phyloP scores from a whole-genome alignment of 2,888 invertebrate genomes.

The Lycocerus yunnanus region DNA sequence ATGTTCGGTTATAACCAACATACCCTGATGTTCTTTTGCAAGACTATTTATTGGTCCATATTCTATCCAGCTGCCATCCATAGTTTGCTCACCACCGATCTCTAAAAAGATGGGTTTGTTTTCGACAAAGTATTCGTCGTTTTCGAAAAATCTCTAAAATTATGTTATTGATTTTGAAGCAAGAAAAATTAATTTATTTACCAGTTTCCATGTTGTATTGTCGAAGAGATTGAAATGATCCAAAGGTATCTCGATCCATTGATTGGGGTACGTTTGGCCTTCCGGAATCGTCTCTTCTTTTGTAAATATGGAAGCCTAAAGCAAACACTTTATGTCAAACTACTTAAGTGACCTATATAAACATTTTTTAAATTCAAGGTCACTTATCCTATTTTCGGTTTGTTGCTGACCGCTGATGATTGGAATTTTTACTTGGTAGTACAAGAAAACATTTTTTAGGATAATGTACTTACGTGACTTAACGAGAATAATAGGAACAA shows the following conservation, averaged over 20 bases:
- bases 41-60: constrained; percentile 67
- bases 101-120: constrained; percentile 67
- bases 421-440: no score
- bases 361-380: no score
- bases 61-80: constrained; percentile 61
- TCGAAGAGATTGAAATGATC: not conserved
- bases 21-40: constrained; percentile 63
- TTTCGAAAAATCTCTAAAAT: constrained; percentile 61
- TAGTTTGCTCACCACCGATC: constrained; percentile 78
- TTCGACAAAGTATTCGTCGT: constrained; percentile 54
- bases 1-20: constrained; percentile 78
- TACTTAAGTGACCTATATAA: no score
- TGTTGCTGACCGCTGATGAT: no score
- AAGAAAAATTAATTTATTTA: no score
- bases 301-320: not conserved
- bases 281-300: not conserved
- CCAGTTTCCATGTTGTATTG: constrained; percentile 1
- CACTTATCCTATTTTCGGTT: no score
- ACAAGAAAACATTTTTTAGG: no score
- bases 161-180: not conserved
- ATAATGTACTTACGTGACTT: not conserved
- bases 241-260: not conserved
- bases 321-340: no score
- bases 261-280: not conserved
- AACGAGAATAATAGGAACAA: not conserved